Evolutionary conservation across 2,797 vertebrate species (phyloP).

Genomic region (Hydrocynus forskahlii): DNA sequence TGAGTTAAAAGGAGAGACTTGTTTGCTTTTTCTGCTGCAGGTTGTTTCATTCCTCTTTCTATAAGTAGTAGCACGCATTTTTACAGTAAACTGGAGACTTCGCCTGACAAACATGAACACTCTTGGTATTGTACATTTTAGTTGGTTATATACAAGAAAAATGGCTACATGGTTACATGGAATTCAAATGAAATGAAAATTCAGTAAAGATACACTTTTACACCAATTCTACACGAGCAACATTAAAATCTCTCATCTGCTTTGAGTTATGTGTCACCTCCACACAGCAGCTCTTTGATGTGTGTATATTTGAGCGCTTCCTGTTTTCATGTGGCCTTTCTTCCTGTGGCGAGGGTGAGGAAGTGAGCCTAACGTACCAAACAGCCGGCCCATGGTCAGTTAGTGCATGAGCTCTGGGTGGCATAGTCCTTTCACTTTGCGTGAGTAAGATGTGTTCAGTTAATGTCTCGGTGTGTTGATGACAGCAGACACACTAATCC

Average conservation of each 20-base stretch:
- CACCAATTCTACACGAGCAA: neutral
- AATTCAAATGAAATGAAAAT: neutral
- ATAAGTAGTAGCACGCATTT: neutral
- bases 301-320: slow-evolving; percentile 35
- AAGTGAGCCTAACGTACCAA: slow-evolving; percentile 33
- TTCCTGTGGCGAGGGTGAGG: slow-evolving; percentile 51
- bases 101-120: no score
- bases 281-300: slow-evolving; percentile 23
- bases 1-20: slow-evolving; percentile 4
- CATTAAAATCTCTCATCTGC: neutral
- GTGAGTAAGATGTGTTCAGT: neutral
- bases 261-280: slow-evolving; percentile 20
- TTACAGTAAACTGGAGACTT: neutral
- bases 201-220: neutral
- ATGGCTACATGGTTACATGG: neutral
- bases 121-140: no score
- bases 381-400: slow-evolving; percentile 18
- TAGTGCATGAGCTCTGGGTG: neutral
- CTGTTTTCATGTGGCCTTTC: slow-evolving; percentile 49
- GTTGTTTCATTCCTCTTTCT: neutral
- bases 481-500: neutral
- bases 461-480: neutral
- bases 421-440: neutral
- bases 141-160: no score
- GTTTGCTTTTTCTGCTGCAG: neutral